These are phyloP conservation scores for Lymantria dispar DNA, from an alignment of 2,888 invertebrate genomes.

Conservation along the genomic window DNA sequence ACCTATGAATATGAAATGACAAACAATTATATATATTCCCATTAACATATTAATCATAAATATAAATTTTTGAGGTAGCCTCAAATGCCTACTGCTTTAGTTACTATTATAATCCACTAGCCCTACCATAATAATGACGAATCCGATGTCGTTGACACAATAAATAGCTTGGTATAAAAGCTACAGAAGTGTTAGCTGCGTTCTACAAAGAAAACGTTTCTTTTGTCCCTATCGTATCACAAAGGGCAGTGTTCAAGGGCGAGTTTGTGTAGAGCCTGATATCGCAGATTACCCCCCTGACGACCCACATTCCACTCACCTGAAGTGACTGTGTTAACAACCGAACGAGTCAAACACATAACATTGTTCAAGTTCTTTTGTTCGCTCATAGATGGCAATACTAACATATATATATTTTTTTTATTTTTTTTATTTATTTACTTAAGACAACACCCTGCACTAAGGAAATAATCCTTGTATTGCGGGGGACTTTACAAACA, in stretches of 20 bases:
- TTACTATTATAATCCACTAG: not conserved
- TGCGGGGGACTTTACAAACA: no score
- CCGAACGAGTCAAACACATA: slow-evolving; percentile 1
- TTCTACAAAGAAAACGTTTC: slow-evolving; percentile 59
- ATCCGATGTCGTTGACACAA: slow-evolving; percentile 32
- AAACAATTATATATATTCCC: no score
- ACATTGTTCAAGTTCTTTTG: slow-evolving; percentile 17
- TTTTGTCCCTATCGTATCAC: slow-evolving; percentile 54
- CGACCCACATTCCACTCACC: slow-evolving; percentile 32
- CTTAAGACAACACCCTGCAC: no score
- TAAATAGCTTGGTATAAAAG: slow-evolving; percentile 29
- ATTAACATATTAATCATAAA: no score
- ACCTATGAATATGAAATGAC: no score
- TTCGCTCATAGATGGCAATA: slow-evolving; percentile 32
- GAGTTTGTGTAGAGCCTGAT: slow-evolving; percentile 49
- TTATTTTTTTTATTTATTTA: no score
- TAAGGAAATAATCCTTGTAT: no score
- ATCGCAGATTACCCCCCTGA: slow-evolving; percentile 57
- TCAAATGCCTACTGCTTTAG: not conserved
- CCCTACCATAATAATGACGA: slow-evolving; percentile 34
- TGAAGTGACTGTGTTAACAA: slow-evolving; percentile 11
- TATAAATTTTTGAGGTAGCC: no score
- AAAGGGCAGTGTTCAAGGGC: slow-evolving; percentile 67
- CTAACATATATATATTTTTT: no score
- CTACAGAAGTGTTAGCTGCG: slow-evolving; percentile 40